These are phyloP conservation scores for Proteles cristata DNA, from an alignment of 2,113 vertebrate species.

Conservation along the genomic window DNA sequence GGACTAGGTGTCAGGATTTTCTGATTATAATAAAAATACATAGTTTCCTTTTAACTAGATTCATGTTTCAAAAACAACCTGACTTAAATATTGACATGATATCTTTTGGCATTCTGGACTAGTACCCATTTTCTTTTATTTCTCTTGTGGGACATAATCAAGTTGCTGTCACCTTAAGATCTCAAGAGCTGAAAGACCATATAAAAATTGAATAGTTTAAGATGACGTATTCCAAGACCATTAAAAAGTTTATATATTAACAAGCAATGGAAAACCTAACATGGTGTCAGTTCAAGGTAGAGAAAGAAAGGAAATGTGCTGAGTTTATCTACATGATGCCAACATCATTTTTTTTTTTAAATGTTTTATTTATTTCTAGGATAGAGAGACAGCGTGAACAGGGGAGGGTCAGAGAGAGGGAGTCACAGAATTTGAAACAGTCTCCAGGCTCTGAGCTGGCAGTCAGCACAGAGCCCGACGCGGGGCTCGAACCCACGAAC, in stretches of 20 bases:
- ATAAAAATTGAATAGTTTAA: conserved; percentile 74
- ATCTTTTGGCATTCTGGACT: background rate
- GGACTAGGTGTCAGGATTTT: background rate
- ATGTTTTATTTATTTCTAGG: no score
- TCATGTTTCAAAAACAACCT: background rate
- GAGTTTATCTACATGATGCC: conserved; percentile 47
- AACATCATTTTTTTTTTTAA: no score
- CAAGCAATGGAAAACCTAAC: conserved; percentile 56
- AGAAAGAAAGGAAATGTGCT: conserved; percentile 49
- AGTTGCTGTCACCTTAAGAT: conserved; percentile 62
- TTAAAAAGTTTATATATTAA: conserved; percentile 55
- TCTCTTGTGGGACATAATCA: conserved; percentile 70
- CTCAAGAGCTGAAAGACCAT: conserved; percentile 68
- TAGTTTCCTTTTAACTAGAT: conserved; percentile 33
- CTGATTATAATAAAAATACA: background rate
- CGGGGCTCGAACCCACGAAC: no score
- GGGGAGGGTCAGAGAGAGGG: no score
- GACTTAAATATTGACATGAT: background rate
- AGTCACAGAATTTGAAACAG: no score
- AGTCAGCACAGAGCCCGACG: no score
- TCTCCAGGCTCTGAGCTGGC: no score
- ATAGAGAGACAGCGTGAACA: no score
- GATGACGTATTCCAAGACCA: conserved; percentile 73
- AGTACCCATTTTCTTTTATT: background rate
- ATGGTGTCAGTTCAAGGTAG: background rate